Conservation (phyloP, 1,140 invertebrate species). For the Pseudachorutes palmiensis region DNA sequence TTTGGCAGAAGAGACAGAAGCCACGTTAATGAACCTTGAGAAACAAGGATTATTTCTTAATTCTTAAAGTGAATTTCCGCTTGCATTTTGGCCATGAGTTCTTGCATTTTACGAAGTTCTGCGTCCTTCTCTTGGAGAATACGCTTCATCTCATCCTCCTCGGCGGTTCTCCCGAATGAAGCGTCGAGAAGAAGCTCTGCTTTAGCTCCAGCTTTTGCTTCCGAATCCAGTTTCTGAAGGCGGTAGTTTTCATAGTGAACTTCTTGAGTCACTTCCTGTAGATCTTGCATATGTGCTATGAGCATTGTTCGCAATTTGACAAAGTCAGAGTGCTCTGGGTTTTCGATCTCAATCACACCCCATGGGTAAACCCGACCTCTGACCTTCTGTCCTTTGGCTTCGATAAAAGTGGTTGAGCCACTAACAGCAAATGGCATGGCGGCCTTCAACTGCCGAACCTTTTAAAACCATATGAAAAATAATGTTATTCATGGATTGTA, state of each 20-base stretch:
- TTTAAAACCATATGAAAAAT: conserved; percentile 11
- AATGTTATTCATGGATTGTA: too few relatives aligned
- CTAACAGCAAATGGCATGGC: conserved; percentile 98
- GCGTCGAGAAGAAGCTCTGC: conserved; percentile 32
- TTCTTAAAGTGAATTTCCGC: conserved; percentile 55
- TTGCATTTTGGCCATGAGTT: conserved; percentile 91
- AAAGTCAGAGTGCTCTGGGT: conserved; percentile 98
- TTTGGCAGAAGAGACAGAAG: background rate
- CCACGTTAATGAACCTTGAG: background rate
- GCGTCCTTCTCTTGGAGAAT: conserved; percentile 83
- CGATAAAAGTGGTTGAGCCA: conserved; percentile 84
- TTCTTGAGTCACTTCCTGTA: conserved; percentile 67
- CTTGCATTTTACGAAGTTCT: conserved; percentile 84
- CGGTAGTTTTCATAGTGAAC: conserved; percentile 96
- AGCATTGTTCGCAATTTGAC: conserved; percentile 95
- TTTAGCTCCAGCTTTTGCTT: conserved; percentile 47
- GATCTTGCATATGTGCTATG: conserved; percentile 92
- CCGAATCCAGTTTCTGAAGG: conserved; percentile 73
- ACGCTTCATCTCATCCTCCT: conserved; percentile 61
- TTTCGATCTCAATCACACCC: conserved; percentile 99
- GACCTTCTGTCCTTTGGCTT: conserved; percentile 80
- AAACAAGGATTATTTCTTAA: conserved; percentile 1
- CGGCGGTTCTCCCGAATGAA: conserved; percentile 4
- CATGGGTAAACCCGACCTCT: conserved; percentile 92
- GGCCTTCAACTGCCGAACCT: conserved; percentile 80